Base-by-base conservation (phyloP, 23 tunicate genomes). In the Pegea sp. region DNA sequence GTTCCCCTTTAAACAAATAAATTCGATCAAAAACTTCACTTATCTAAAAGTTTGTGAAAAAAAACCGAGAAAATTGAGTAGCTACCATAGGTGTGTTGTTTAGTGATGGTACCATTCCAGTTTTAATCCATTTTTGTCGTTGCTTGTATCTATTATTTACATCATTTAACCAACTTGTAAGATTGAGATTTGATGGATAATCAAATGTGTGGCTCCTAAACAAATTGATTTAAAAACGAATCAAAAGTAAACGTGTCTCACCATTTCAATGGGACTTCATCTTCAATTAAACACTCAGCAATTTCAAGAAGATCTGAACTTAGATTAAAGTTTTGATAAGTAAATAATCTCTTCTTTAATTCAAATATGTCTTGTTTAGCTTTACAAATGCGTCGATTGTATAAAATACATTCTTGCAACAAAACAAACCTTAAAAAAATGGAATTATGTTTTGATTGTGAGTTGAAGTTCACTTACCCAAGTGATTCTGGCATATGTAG, bases 391-490 rank as follows among this genome's bases (percentile, higher is more conserved):
- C 46, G 24, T 19, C 38, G 50, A 52, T 84, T 84, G 76, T 69
- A 84, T 84, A 76, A 73, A 11, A 64, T 48, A 48, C 95, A 84
- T 58, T 84, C 95, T 64, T 84, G 76, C 76, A 73, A 49, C 48
- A 84, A 64, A 4, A 74, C 95, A 42, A 84, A 84, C 21, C 95
- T 84, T 54, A 24, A 33, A 22, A 27, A 68, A 53, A 6, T 50
- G 55, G 21, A 19, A 50, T 18, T 6, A 56, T 26, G 48, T 26
- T 26, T 23, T 51, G 23, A 13, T 51, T 18, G 7, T 13, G 22
- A 7, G 22, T 18, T 21, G 22, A 51, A 18, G 21, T 51, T 6
- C 19, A 62, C 65, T 27, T 31, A 74, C 84, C 84, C 72, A 49
- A 74, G 59, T 0, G 84, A 59, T 61, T 74, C 84, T 38, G 84